Evolutionary conservation across 1,140 invertebrate species (phyloP).

Genomic region (Gryllus bimaculatus): DNA sequence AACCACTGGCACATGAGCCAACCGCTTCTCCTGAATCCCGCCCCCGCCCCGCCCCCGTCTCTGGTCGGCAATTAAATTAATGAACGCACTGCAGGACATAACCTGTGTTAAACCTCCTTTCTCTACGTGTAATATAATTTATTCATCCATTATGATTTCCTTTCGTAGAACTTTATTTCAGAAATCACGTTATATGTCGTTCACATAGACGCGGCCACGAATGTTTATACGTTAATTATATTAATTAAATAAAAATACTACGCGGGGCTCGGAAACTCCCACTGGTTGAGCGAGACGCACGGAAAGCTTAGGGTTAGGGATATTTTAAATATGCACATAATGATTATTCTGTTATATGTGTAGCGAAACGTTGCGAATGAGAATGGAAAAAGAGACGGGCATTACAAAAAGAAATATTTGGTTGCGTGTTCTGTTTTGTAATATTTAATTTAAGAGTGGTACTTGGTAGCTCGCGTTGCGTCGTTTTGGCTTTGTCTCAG

Average conservation of each 20-base stretch:
- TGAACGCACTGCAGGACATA: not conserved
- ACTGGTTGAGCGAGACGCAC: not conserved
- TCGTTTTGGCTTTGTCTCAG: no score
- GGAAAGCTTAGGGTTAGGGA: not conserved
- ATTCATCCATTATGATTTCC: not conserved
- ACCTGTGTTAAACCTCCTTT: not conserved
- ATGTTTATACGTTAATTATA: conserved; percentile 6
- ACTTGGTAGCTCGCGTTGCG: no score
- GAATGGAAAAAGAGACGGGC: not conserved
- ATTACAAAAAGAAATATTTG: not conserved
- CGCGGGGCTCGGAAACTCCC: no score
- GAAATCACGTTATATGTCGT: not conserved
- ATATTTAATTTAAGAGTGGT: not conserved
- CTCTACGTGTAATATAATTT: not conserved
- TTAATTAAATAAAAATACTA: conserved; percentile 2
- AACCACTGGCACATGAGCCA: not conserved
- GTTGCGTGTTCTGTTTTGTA: not conserved
- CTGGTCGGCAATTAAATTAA: not conserved
- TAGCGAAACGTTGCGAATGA: not conserved
- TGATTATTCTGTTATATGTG: conserved; percentile 1
- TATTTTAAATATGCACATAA: conserved; percentile 2
- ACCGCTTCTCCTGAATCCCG: not conserved
- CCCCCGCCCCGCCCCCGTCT: no score
- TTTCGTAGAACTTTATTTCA: not conserved
- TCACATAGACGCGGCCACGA: not conserved